Base-by-base conservation (phyloP, 2,888 invertebrate genomes). In the Heliconius ismenius region DNA sequence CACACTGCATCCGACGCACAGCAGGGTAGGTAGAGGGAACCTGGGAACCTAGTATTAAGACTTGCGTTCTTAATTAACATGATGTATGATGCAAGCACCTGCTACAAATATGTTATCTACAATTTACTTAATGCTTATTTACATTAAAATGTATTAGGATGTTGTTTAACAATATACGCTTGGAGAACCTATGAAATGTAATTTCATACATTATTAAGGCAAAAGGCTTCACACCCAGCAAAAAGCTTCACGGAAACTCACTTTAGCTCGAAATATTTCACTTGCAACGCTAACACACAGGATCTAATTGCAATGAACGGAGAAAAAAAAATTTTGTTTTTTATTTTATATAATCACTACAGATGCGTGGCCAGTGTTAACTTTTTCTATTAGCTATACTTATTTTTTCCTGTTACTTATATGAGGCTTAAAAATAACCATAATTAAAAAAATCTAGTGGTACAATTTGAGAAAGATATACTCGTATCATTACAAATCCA, bases 241-340 rank as follows among this genome's bases (percentile, higher is more conserved):
- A 89, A 86, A 84, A 81, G 78, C 79, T 76, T 77, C 81, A 81
- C 82, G 82, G 82, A 80, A 83, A 83, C 83, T 83, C 82, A 82
- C 81, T 83, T 83, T 85, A 84, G 84, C 87, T 89, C 85, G 82
- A 87, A 87, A 87, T 87, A 86, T 87, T 84, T 82, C 82, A 83
- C 82, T 81, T 76, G 76, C 65, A 75, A 80, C 80, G 73, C 67
- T 80, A 77, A 86, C 85, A 83, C 78, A 85, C 80, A 69, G 83
- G 32, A 74, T 36, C 39, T 18, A 43, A 73, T 65, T 76, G 39
- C 10, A 67, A 26, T 26, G 26, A 58, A 39, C 73, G 4, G 26
- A 36, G n/a, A n/a, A n/a, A 1, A 68, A 26, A 43, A 26, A 26
- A 43, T 4, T 26, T 26, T 18, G 3, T 26, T 2, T 32, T 21